These are phyloP conservation scores for Neodiprion lecontei DNA, from an alignment of 1,140 invertebrate genomes.

Conservation along the genomic window DNA sequence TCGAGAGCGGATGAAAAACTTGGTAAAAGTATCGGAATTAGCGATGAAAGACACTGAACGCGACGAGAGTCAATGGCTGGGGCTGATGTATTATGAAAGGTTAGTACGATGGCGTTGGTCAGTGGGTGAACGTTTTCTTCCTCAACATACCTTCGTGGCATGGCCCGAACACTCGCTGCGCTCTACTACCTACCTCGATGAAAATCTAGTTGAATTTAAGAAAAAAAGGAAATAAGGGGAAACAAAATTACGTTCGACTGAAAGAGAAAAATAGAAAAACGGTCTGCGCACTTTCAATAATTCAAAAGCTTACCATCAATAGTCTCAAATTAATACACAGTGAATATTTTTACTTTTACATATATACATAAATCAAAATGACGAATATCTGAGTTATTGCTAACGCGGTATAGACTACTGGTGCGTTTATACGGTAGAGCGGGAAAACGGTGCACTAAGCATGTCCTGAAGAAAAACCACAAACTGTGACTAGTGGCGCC, in stretches of 20 bases:
- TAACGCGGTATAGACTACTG: slow-evolving; percentile 34
- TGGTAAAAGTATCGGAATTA: slow-evolving; percentile 28
- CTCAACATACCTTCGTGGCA: slow-evolving; percentile 28
- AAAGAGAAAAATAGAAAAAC: too few species aligned
- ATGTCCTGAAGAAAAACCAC: slow-evolving; percentile 40
- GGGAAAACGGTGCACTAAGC: slow-evolving; percentile 42
- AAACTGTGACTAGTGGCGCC: slow-evolving; percentile 1
- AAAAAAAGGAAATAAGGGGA: neutral
- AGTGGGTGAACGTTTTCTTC: slow-evolving; percentile 48
- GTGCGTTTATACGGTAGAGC: slow-evolving; percentile 32
- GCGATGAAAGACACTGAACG: slow-evolving; percentile 35
- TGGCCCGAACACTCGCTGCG: too few species aligned
- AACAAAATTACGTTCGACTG: too few species aligned
- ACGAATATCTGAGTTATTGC: slow-evolving; percentile 10
- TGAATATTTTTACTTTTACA: too few species aligned
- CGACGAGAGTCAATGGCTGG: slow-evolving; percentile 48
- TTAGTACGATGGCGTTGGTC: slow-evolving; percentile 44
- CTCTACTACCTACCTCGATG: neutral
- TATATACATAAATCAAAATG: too few species aligned
- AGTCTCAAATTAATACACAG: too few species aligned
- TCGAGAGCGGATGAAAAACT: slow-evolving; percentile 14
- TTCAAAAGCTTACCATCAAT: too few species aligned
- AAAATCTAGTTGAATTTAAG: too few species aligned
- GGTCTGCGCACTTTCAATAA: too few species aligned
- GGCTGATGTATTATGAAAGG: slow-evolving; percentile 55